Percentiles rank a stretch among this genome's conserved stretches.
Conservation (phyloP, 2,113 vertebrate species). For the Podiceps cristatus region DNA sequence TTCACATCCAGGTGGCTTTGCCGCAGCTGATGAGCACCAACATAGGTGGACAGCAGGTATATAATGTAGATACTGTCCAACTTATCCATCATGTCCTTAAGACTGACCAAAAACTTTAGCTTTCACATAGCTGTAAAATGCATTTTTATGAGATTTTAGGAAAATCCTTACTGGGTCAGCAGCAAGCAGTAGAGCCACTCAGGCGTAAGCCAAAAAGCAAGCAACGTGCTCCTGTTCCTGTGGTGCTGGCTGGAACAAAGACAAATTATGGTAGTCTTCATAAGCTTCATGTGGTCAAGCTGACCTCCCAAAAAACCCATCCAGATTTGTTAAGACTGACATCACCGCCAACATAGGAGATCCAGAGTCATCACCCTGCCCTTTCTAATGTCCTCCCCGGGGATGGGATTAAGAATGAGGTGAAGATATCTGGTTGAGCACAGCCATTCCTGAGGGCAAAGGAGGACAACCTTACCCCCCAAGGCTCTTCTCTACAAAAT, state of each 20-base stretch:
- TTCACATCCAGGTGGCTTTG: neutral
- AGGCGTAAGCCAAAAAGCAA: neutral
- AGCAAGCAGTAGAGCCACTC: neutral
- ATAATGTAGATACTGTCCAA: rapidly evolving
- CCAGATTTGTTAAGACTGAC: neutral
- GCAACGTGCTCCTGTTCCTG: rapidly evolving
- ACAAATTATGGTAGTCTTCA: no score
- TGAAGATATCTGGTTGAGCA: rapidly evolving
- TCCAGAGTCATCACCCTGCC: neutral
- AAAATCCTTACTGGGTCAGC: neutral
- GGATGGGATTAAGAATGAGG: neutral
- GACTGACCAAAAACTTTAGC: neutral
- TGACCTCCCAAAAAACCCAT: neutral
- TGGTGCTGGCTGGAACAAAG: neutral
- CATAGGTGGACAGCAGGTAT: rapidly evolving
- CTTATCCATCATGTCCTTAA: rapidly evolving
- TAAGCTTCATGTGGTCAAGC: rapidly evolving
- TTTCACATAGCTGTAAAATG: neutral
- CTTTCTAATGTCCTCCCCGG: neutral
- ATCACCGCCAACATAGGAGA: rapidly evolving
- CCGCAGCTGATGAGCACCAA: neutral
- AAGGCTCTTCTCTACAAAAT: neutral
- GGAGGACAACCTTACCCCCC: neutral
- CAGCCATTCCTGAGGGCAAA: neutral
- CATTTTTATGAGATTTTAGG: neutral